Conservation (phyloP, 1,140 invertebrate species). For the Apolygus lucorum region DNA sequence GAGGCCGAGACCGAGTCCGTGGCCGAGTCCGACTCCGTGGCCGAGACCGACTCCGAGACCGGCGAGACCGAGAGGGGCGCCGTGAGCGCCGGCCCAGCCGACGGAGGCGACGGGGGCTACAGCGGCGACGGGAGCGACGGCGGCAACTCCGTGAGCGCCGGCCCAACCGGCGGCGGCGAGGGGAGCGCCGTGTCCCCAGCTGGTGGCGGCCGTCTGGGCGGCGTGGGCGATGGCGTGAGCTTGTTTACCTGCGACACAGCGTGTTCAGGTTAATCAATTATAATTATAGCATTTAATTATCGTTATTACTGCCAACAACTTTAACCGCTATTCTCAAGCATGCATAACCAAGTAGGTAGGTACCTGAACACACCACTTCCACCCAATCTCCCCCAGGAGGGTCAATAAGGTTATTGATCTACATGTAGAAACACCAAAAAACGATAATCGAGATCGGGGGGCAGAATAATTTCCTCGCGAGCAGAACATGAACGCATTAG, state of each 20-base stretch:
- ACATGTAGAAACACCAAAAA: too few relatives aligned
- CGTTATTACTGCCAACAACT: too few relatives aligned
- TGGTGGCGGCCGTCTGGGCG: conserved; percentile 34
- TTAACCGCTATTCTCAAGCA: too few relatives aligned
- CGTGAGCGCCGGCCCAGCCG: not conserved
- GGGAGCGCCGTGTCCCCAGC: conserved; percentile 31
- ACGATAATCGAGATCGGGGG: too few relatives aligned
- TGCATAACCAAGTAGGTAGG: too few relatives aligned
- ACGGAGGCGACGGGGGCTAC: conserved; percentile 13
- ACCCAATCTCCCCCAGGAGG: too few relatives aligned
- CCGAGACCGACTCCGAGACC: conserved; percentile 10
- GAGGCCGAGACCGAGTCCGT: not conserved
- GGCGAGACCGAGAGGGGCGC: not conserved
- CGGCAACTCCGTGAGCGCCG: conserved; percentile 16
- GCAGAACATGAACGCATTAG: too few relatives aligned
- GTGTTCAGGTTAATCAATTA: too few relatives aligned
- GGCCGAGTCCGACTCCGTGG: conserved; percentile 22
- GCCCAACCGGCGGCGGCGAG: conserved; percentile 36
- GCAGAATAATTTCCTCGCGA: too few relatives aligned
- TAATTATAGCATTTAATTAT: too few relatives aligned
- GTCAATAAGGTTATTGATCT: too few relatives aligned
- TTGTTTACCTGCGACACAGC: conserved; percentile 34
- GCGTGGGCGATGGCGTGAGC: conserved; percentile 38
- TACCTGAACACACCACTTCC: too few relatives aligned
- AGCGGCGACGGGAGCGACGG: conserved; percentile 4